Conservation (phyloP, 35 echinoderm and acorn worm species). For the Hemicentrotus pulcherrimus region DNA sequence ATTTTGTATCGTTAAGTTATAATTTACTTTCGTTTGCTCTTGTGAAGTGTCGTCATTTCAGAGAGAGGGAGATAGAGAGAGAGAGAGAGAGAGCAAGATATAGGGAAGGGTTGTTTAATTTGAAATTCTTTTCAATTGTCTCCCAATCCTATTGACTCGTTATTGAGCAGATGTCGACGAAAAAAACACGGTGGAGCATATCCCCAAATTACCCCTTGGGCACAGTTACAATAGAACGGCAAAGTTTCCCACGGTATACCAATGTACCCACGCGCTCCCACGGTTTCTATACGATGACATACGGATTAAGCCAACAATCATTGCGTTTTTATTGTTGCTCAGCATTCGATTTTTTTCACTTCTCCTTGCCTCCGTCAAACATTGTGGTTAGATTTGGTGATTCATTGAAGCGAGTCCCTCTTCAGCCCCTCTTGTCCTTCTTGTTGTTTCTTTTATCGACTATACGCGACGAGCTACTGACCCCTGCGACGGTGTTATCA, state of each 20-base stretch:
- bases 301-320: slow-evolving; percentile 35
- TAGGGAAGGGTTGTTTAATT: slow-evolving; percentile 44
- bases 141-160: slow-evolving; percentile 29
- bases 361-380: neutral
- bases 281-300: slow-evolving; percentile 14
- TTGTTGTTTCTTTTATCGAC: neutral
- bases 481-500: slow-evolving; percentile 14
- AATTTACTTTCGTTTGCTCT: neutral
- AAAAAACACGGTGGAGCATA: neutral
- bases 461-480: slow-evolving; percentile 7
- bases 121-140: neutral
- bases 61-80: neutral
- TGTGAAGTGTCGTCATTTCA: neutral
- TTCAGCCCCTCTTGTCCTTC: neutral
- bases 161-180: slow-evolving; percentile 51
- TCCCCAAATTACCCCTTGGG: slow-evolving; percentile 33
- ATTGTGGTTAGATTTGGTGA: slow-evolving; percentile 14
- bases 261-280: slow-evolving; percentile 40
- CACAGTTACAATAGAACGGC: slow-evolving; percentile 41
- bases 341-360: slow-evolving; percentile 32
- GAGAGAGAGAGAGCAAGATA: neutral
- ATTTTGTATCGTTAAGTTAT: neutral
- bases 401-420: neutral
- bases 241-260: slow-evolving; percentile 32
- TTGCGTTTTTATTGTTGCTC: slow-evolving; percentile 36